Base-by-base conservation (phyloP, 1,140 invertebrate genomes). In the Bombus superbus region DNA sequence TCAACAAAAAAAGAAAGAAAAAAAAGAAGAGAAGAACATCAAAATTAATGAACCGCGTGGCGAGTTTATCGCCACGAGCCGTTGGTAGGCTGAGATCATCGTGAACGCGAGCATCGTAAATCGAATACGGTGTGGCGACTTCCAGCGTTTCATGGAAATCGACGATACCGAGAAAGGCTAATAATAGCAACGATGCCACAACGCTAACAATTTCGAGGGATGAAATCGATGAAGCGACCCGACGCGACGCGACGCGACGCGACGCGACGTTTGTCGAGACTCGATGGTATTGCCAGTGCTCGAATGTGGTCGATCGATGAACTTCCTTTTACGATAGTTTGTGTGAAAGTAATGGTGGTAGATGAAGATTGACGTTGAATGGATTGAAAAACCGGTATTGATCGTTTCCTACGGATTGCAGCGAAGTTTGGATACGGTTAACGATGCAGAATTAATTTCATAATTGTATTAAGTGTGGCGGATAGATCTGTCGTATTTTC, bases 21-120 rank as follows among this genome's bases (percentile, higher is more conserved):
- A 76, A 76, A 42, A 53, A 80, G 69, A 13, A 42, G 68, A 47
- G 22, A 84, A 47, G 59, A 87, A 85, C 42, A 77, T 76, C 74
- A 53, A 89, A 89, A 81, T 87, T 81, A 89, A 78, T 87, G 77
- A 89, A 87, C 82, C 83, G 64, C 53, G 76, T 9, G 18, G n/a
- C 44, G 62, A 84, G 87, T 89, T 89, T 89, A 89, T 89, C 87
- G 81, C 53, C 62, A 79, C 57, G 76, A 72, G 68, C 22, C 47
- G 71, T 40, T 71, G 35, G 38, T 47, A 71, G n/a, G 78, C 44
- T 22, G 71, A 38, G 77, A 15, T 13, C 69, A 40, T 74, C 78
- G 78, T 66, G 72, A 81, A 74, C 83, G 32, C 69, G 62, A 18
- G n/a, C 75, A 47, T 22, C 25, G 42, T 25, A 35, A 44, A 25